Base-by-base conservation (phyloP, 2,113 vertebrate species). In the Sclerurus mexicanus region DNA sequence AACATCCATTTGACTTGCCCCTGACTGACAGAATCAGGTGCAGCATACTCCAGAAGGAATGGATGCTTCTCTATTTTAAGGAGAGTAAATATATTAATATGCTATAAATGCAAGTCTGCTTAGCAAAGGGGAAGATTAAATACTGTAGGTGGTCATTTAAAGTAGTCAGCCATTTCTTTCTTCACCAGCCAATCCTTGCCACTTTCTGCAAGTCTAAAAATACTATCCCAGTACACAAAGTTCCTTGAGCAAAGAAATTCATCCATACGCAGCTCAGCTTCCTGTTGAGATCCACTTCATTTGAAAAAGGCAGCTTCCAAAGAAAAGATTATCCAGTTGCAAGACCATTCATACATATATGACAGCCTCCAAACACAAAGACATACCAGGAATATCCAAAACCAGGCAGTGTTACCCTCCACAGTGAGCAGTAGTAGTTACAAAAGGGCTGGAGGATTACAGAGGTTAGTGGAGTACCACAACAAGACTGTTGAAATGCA, bases 1-100 rank as follows among this genome's bases (percentile, higher is more conserved):
- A 92, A 81, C 50, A 71, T 44, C 67, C 77, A 86, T 80, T 95
- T 92, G 35, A 68, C 46, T 96, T 47, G 33, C 55, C 86, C 12
- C 77, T 96, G 94, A 97, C 89, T 92, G 96, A 96, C 94, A 95
- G 91, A 87, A 96, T 93, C 95, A 96, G 94, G 77, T 97, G 96
- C 80, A 87, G 69, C 86, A 92, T 33, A 59, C 27, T 89, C 72
- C 86, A 92, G 86, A 87, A 73, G 86, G 47, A 92, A 84, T 28
- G 60, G 60, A 93, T 81, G 64, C 73, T 58, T 84, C 83, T 86
- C 95, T 96, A 72, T 95, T 97, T 95, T 90, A 93, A 90, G 90
- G 7, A 60, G n/a, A 91, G 83, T 93, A 92, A 78, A 89, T 86
- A 59, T 31, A 89, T 92, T 89, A 92, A 93, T 52, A 87, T 72